Percentiles rank a stretch among this genome's conserved stretches.
Conservation (phyloP, 2,113 vertebrate species). For the Aegithalos caudatus region DNA sequence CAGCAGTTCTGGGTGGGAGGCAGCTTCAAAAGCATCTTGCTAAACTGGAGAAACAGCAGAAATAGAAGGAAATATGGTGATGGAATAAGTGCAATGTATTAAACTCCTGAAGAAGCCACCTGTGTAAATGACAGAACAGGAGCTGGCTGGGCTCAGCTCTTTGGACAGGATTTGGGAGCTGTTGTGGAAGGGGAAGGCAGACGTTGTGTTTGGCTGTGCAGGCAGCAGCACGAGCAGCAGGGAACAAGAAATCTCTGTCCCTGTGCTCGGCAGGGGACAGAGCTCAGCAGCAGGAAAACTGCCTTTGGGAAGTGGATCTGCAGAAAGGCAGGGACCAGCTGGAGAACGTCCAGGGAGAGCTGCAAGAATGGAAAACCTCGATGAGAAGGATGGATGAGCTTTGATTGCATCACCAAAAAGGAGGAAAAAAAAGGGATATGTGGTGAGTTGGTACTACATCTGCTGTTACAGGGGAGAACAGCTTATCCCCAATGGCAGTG, state of each 20-base stretch:
- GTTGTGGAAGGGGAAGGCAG: neutral
- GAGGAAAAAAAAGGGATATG: neutral
- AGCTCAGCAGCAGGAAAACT: neutral
- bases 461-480: neutral
- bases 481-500: neutral
- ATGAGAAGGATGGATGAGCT: neutral
- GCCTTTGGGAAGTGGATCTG: neutral
- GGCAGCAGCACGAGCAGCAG: neutral
- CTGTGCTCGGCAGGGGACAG: neutral
- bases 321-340: neutral
- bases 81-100: neutral
- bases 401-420: neutral
- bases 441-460: neutral
- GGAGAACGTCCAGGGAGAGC: neutral
- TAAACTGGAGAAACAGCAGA: neutral
- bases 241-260: slow-evolving; percentile 2
- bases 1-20: neutral
- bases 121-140: neutral
- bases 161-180: neutral
- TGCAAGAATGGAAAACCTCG: neutral
- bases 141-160: neutral
- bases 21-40: neutral
- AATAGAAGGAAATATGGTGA: neutral
- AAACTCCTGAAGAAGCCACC: neutral
- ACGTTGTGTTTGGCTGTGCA: neutral